These are phyloP conservation scores for Drosophila burlai DNA, from an alignment of 1,140 invertebrate species.

Conservation along the genomic window DNA sequence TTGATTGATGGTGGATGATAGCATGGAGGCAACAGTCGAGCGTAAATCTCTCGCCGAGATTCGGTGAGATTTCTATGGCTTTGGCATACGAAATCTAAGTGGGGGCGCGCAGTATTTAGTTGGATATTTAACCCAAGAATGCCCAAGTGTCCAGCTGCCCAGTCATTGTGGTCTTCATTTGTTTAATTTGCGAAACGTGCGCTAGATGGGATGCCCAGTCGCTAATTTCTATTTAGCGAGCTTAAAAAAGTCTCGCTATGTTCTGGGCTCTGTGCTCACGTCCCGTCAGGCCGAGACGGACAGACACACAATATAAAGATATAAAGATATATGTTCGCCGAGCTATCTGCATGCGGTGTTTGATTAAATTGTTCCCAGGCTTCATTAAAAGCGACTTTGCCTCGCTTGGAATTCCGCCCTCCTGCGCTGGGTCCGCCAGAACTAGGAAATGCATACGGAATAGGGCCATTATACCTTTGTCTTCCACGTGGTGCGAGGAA, in stretches of 20 bases:
- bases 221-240: conserved; percentile 75
- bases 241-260: conserved; percentile 47
- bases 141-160: conserved; percentile 13
- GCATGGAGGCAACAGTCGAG: neutral
- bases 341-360: conserved; percentile 26
- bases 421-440: conserved; percentile 7
- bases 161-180: conserved; percentile 33
- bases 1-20: conserved; percentile 30
- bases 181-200: conserved; percentile 74
- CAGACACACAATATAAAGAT: neutral
- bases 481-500: neutral
- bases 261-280: conserved; percentile 7
- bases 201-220: conserved; percentile 44
- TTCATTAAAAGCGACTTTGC: conserved; percentile 40
- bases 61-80: conserved; percentile 24
- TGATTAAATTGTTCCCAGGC: conserved; percentile 60
- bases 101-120: conserved; percentile 5
- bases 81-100: conserved; percentile 6
- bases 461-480: neutral
- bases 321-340: conserved; percentile 9
- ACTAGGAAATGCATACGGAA: conserved; percentile 35
- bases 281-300: conserved; percentile 4
- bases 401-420: conserved; percentile 16
- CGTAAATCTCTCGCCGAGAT: conserved; percentile 10
- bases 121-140: conserved; percentile 42